Evolutionary conservation across 1,140 invertebrate species (phyloP).

Genomic region (Anastrepha obliqua): DNA sequence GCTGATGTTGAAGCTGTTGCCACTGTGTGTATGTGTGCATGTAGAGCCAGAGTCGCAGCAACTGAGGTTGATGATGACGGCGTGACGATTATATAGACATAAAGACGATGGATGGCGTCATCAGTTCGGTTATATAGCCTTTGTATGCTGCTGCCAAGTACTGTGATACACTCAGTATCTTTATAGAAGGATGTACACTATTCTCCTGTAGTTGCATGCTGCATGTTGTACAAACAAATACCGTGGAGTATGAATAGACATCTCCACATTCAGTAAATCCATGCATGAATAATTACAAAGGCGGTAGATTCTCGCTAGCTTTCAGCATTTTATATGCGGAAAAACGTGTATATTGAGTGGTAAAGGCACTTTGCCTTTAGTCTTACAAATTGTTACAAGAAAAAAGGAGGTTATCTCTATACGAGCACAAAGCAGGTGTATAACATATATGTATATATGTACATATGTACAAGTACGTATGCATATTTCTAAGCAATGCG

Average conservation of each 20-base stretch:
- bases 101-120: constrained; percentile 31
- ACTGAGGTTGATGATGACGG: neutral
- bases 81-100: constrained; percentile 8
- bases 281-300: constrained; percentile 28
- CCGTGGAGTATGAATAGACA: neutral
- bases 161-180: neutral
- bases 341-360: constrained; percentile 27
- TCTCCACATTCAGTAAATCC: neutral
- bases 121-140: neutral
- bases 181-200: neutral
- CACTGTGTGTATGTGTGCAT: neutral
- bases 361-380: constrained; percentile 8
- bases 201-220: neutral
- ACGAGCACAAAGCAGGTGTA: neutral
- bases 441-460: neutral
- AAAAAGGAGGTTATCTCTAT: neutral
- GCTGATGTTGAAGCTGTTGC: neutral
- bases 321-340: constrained; percentile 32
- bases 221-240: neutral
- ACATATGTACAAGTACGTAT: neutral
- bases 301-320: neutral
- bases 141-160: neutral
- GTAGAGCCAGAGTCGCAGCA: neutral
- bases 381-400: constrained; percentile 34
- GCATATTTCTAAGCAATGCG: too few relatives aligned